Base-by-base conservation (phyloP, 2,113 vertebrate genomes). In the Gavialis gangeticus region DNA sequence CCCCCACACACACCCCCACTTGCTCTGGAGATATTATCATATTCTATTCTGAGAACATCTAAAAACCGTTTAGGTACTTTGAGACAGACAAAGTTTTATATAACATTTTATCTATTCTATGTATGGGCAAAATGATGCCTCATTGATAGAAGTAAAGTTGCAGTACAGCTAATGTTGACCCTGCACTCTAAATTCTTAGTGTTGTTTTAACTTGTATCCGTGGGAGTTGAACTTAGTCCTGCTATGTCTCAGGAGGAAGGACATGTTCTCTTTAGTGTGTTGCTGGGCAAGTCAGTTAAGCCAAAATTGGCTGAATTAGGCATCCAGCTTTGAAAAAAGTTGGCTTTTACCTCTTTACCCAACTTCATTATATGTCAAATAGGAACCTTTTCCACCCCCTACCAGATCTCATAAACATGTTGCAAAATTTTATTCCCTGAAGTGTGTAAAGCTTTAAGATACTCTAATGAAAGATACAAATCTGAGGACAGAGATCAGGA, bases 341-440 rank as follows among this genome's bases (percentile, higher is more conserved):
- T 82, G 25, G 11, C 12, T 2, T 37, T 12, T 76, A 25, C 6
- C 19, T 63, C n/a, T 2, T 4, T 67, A 25, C 58, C 37, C 34
- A 19, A 79, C 2, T 1, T 14, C 4, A 6, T 11, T 16, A 58
- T 24, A 22, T 11, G 2, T 28, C 9, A 27, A 18, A 24, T 54
- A 27, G 25, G 19, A 46, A 12, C 21, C 67, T 77, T 5, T 90
- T 92, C 4, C 88, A 15, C 66, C 79, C 13, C 59, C 34, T 75
- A 27, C 24, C 10, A 3, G 57, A 10, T 19, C 46, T 55, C 0
- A 1, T 59, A 16, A 62, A 34, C 55, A 3, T 55, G 10, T 75
- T 85, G 27, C 18, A 46, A 79, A 66, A 15, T 14, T 30, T 84
- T 21, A 17, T 62, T 56, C 66, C 30, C 84, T 77, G 75, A 75